phyloP scores from a whole-genome alignment of 2,113 vertebrate species.

The Heliornis fulica region DNA sequence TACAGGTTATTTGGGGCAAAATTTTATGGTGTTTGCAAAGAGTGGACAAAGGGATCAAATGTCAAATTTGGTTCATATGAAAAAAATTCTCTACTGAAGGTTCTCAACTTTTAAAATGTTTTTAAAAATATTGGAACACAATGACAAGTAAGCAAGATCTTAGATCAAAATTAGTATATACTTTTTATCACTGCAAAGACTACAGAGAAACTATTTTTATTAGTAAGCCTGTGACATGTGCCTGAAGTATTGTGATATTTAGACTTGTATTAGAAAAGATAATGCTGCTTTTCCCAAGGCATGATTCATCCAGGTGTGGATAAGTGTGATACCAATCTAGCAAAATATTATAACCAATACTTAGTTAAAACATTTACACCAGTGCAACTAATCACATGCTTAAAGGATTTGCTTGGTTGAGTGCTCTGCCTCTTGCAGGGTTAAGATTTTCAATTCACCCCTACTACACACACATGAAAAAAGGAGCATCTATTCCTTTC shows the following conservation, averaged over 20 bases:
- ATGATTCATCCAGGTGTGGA: background rate
- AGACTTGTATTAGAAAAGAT: background rate
- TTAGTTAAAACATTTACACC: background rate
- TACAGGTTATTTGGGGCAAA: background rate
- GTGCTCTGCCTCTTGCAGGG: background rate
- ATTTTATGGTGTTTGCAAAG: background rate
- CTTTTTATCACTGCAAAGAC: background rate
- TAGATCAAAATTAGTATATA: background rate
- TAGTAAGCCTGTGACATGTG: background rate
- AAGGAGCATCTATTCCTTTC: background rate
- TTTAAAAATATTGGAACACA: background rate
- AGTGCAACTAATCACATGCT: background rate
- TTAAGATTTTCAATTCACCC: background rate
- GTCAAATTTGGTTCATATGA: background rate
- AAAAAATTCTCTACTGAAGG: background rate
- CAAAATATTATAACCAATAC: background rate
- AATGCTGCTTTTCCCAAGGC: background rate
- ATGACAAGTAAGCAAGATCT: background rate
- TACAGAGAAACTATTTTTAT: background rate
- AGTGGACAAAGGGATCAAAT: background rate
- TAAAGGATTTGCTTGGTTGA: background rate
- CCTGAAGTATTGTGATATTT: background rate
- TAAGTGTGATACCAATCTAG: background rate
- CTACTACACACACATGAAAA: background rate
- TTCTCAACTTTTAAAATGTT: background rate